Conservation (phyloP, 1,140 invertebrate species). For the Asobara japonica region DNA sequence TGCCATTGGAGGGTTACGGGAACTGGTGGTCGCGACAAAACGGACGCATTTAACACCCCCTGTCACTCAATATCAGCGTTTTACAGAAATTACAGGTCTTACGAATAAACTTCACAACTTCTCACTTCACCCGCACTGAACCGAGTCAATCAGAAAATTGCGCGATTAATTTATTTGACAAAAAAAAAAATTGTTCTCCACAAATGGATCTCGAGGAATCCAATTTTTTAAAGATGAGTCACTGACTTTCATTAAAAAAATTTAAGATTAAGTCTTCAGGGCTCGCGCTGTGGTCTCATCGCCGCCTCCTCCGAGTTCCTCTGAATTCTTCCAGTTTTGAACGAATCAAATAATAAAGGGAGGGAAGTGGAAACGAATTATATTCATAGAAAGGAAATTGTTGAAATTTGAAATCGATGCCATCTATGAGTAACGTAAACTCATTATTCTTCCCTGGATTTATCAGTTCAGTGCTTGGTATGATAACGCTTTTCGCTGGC, state of each 20-base stretch:
- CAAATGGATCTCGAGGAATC: no score
- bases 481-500: conserved; percentile 57
- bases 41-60: conserved; percentile 53
- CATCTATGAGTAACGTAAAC: conserved; percentile 54
- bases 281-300: no score
- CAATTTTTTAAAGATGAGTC: no score
- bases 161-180: no score
- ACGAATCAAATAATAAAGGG: no score
- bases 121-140: no score
- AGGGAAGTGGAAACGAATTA: background rate
- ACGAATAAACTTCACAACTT: background rate
- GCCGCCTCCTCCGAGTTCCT: no score
- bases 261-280: no score
- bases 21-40: conserved; percentile 55
- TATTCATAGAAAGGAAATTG: background rate
- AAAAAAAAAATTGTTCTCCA: no score
- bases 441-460: conserved; percentile 61
- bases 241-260: no score
- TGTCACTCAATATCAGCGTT: conserved; percentile 59
- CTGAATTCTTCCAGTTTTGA: no score
- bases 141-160: no score
- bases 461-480: conserved; percentile 54
- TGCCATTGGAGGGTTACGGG: conserved; percentile 23
- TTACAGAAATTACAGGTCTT: background rate
- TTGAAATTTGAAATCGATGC: conserved; percentile 45